Evolutionary conservation across 2,113 vertebrate species (phyloP).

Genomic region (Tragelaphus strepsiceros): DNA sequence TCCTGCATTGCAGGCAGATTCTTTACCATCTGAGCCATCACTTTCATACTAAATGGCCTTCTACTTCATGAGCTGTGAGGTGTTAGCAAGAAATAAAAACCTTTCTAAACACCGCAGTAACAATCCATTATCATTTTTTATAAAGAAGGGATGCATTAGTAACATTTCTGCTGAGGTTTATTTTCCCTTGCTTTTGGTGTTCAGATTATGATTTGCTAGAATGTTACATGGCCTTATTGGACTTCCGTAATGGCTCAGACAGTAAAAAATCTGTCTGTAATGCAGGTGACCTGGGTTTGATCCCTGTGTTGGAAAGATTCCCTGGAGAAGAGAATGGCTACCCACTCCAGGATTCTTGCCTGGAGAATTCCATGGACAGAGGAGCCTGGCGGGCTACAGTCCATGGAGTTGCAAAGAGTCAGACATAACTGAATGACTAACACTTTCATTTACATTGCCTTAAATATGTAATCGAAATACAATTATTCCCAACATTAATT

Average conservation of each 20-base stretch:
- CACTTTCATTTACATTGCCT: not conserved
- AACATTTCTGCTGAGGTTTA: not conserved
- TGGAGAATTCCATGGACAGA: not conserved
- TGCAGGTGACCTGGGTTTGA: not conserved
- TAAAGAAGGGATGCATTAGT: not conserved
- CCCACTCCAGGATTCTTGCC: not conserved
- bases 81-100: conserved; percentile 8
- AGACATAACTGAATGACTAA: not conserved
- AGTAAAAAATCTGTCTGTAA: not conserved
- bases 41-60: conserved; percentile 7
- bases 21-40: not conserved
- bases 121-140: not conserved
- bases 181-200: not conserved
- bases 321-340: not conserved
- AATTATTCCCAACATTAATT: not conserved
- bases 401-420: not conserved
- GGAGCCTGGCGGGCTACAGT: not conserved
- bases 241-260: not conserved
- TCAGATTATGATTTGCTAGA: not conserved
- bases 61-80: not conserved
- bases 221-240: not conserved
- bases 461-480: not conserved
- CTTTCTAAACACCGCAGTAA: not conserved
- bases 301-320: not conserved
- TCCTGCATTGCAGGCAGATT: not conserved